These are phyloP conservation scores for Eupithecia abbreviata DNA, from an alignment of 2,888 invertebrate species.

Conservation along the genomic window DNA sequence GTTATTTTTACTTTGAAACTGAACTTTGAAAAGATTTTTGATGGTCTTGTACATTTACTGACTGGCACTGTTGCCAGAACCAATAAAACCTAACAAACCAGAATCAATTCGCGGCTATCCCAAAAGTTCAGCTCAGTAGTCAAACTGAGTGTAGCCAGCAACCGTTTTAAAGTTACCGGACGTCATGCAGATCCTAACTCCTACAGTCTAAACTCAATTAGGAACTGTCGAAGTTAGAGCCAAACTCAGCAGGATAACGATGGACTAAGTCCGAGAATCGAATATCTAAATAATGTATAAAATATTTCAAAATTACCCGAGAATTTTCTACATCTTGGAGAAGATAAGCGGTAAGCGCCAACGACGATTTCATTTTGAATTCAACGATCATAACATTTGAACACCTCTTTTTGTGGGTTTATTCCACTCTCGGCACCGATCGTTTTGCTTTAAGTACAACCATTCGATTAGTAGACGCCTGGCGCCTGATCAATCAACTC, in stretches of 20 bases:
- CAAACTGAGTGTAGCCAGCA: slow-evolving; percentile 21
- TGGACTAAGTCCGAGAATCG: slow-evolving; percentile 8
- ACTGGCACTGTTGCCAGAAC: neutral
- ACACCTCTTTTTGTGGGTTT: neutral
- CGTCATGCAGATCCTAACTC: slow-evolving; percentile 26
- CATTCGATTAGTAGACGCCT: slow-evolving; percentile 2
- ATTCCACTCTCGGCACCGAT: neutral
- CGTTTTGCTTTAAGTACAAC: neutral
- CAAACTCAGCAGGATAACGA: slow-evolving; percentile 26
- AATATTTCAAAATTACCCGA: neutral
- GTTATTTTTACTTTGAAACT: neutral
- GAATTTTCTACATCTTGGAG: neutral
- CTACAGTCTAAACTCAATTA: slow-evolving; percentile 31
- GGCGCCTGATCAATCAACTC: slow-evolving; percentile 1
- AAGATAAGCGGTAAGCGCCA: neutral
- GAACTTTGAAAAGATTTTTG: neutral
- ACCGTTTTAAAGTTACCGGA: slow-evolving; percentile 22
- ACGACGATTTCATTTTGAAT: neutral
- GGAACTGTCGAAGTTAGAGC: slow-evolving; percentile 30
- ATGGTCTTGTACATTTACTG: neutral
- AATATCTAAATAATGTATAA: neutral
- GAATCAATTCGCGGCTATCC: neutral
- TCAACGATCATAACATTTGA: neutral
- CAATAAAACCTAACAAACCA: neutral
- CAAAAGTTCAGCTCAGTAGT: slow-evolving; percentile 4